Conservation (phyloP, 1,140 invertebrate genomes). For the Conus betulinus region DNA sequence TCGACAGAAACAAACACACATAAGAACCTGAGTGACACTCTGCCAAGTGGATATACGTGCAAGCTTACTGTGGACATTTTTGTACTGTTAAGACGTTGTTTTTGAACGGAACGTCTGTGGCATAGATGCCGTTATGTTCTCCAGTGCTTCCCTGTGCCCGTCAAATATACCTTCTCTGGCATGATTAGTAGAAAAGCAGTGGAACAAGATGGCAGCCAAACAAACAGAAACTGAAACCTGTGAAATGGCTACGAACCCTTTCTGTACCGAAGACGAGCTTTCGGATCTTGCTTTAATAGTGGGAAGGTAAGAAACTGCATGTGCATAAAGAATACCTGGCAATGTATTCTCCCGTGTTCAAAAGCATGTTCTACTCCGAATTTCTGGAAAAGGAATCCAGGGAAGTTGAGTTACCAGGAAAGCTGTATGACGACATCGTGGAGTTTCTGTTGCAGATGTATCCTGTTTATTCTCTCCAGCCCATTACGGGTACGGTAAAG, state of each 20-base stretch:
- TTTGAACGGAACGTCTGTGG: too few species aligned
- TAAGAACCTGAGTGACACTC: too few species aligned
- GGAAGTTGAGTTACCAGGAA: background rate
- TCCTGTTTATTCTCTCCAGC: slow-evolving; percentile 13
- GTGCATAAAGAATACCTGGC: slow-evolving; percentile 7
- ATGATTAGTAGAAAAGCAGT: too few species aligned
- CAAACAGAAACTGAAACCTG: too few species aligned
- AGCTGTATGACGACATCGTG: background rate
- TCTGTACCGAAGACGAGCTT: background rate
- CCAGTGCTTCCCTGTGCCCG: too few species aligned
- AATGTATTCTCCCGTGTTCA: slow-evolving; percentile 18
- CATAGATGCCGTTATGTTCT: too few species aligned
- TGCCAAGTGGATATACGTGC: too few species aligned
- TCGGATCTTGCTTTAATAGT: slow-evolving; percentile 12
- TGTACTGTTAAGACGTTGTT: too few species aligned
- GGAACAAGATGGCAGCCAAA: too few species aligned
- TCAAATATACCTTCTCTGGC: too few species aligned
- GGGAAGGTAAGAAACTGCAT: slow-evolving; percentile 20
- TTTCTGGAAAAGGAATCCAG: background rate
- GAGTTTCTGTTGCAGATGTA: slow-evolving; percentile 19
- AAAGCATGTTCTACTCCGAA: background rate
- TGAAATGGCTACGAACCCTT: background rate
- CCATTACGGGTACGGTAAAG: background rate
- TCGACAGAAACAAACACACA: too few species aligned
- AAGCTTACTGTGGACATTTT: too few species aligned